These are phyloP conservation scores for Cylindroiulus punctatus DNA, from an alignment of 2,888 invertebrate species.

Conservation along the genomic window DNA sequence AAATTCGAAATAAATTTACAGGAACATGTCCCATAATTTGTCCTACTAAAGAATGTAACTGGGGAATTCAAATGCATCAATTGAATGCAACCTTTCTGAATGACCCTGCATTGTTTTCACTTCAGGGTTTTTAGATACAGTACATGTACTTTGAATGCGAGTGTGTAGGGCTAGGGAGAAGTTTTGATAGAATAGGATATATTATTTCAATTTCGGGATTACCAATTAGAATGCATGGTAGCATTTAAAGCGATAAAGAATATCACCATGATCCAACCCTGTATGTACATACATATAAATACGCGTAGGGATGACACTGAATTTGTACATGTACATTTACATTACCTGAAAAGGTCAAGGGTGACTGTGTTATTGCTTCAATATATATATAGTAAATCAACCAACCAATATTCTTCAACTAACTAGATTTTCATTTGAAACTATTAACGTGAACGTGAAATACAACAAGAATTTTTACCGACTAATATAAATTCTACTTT, in stretches of 20 bases:
- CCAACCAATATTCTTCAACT: neutral
- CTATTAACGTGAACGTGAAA: neutral
- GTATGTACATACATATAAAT: slow-evolving; percentile 14
- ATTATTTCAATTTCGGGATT: neutral
- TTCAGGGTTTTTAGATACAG: neutral
- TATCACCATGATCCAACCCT: neutral
- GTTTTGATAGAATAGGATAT: neutral
- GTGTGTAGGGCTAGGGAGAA: neutral
- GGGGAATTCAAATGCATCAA: no score
- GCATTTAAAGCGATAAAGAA: slow-evolving; percentile 9
- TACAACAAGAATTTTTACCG: neutral
- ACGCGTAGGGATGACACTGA: neutral
- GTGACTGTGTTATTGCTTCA: neutral
- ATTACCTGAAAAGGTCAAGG: neutral
- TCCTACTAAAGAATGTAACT: no score
- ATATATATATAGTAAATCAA: no score
- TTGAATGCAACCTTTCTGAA: no score
- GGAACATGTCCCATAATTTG: no score
- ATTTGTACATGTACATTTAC: no score
- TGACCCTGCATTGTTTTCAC: neutral
- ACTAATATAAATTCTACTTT: neutral
- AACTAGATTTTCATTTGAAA: neutral
- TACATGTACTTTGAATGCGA: neutral
- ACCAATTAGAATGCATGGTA: slow-evolving; percentile 22
- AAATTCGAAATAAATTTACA: no score